Evolutionary conservation across 2,797 vertebrate genomes (phyloP).

Genomic region (Lindbergichthys nudifrons): DNA sequence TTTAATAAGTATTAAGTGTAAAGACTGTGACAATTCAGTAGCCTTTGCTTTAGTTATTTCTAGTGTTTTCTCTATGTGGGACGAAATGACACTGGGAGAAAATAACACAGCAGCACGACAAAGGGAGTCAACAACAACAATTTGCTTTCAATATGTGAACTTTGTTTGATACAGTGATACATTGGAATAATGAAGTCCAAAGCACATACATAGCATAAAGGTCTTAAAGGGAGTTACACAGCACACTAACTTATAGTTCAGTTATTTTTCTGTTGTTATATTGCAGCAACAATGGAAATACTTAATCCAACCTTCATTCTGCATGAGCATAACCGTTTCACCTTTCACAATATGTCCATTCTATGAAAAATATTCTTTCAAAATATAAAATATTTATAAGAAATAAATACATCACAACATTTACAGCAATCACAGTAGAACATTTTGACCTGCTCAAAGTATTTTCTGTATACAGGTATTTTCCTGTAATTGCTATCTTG

Average conservation of each 20-base stretch:
- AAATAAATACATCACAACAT: constrained; percentile 68
- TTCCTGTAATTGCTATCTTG: neutral
- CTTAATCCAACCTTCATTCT: constrained; percentile 21
- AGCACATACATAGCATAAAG: constrained; percentile 14
- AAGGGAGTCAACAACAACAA: constrained; percentile 10
- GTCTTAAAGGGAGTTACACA: neutral
- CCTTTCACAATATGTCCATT: constrained; percentile 22
- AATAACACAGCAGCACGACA: neutral
- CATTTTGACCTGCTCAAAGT: constrained; percentile 10
- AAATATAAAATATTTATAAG: constrained; percentile 65
- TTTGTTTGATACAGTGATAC: constrained; percentile 53
- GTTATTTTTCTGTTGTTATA: neutral
- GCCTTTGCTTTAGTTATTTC: neutral
- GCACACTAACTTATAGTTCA: neutral
- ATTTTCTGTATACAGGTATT: constrained; percentile 12
- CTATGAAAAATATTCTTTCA: constrained; percentile 51
- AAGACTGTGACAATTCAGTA: neutral
- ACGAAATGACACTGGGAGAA: neutral
- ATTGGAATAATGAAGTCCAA: constrained; percentile 13
- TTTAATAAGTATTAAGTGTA: neutral
- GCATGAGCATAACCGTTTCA: neutral
- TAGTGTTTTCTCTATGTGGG: neutral
- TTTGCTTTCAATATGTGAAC: constrained; percentile 29
- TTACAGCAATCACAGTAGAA: constrained; percentile 30
- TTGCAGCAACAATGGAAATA: constrained; percentile 4